Percentiles rank a stretch among this genome's conserved stretches.
Evolutionary conservation across 1,140 invertebrate species (phyloP).

Genomic region (Apis laboriosa): DNA sequence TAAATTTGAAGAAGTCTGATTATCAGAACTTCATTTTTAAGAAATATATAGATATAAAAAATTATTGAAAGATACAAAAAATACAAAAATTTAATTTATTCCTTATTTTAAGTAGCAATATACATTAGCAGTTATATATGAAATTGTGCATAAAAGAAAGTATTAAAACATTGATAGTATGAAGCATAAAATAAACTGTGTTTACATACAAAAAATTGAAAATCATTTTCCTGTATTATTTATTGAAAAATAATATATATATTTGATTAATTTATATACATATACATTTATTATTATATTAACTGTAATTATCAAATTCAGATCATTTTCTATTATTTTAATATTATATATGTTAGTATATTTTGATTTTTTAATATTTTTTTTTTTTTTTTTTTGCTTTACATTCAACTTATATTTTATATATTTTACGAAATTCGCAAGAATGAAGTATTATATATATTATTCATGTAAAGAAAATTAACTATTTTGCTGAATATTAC

Average conservation of each 20-base stretch:
- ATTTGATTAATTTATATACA: constrained; percentile 31
- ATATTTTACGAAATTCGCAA: constrained; percentile 3
- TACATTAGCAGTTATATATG: constrained; percentile 18
- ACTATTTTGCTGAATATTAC: constrained; percentile 1
- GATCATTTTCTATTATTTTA: neutral
- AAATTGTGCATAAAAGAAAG: constrained; percentile 17
- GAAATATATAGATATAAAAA: constrained; percentile 15
- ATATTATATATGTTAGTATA: neutral
- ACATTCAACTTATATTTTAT: constrained; percentile 1
- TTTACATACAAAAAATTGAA: constrained; percentile 20
- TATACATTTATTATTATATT: constrained; percentile 5
- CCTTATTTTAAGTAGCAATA: constrained; percentile 51
- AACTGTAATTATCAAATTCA: constrained; percentile 7
- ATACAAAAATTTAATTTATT: constrained; percentile 43
- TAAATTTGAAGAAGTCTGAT: constrained; percentile 5
- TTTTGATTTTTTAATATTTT: neutral
- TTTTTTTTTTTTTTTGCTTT: constrained; percentile 10
- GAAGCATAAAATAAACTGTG: constrained; percentile 30
- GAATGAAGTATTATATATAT: neutral
- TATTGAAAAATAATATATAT: constrained; percentile 10
- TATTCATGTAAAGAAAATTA: neutral
- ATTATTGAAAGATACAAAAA: constrained; percentile 28
- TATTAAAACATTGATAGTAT: constrained; percentile 20
- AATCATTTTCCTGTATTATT: neutral
- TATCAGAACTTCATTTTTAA: constrained; percentile 1